Evolutionary conservation across 2,888 invertebrate species (phyloP).

Genomic region (Apotomis turbidana): DNA sequence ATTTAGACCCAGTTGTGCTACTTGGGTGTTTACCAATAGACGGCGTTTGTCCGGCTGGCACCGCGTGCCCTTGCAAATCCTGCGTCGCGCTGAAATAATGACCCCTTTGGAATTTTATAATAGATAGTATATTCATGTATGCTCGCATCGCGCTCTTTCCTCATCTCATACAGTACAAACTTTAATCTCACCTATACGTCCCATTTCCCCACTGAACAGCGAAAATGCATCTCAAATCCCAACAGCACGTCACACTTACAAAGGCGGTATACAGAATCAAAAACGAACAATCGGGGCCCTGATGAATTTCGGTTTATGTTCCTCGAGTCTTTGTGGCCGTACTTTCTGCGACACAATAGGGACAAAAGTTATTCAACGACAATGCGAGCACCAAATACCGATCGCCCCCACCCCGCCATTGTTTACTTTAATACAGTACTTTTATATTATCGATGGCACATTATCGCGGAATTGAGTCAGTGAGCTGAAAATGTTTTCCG

Average conservation of each 20-base stretch:
- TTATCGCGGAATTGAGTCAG: slow-evolving; percentile 67
- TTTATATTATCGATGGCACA: slow-evolving; percentile 75
- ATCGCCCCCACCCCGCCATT: slow-evolving; percentile 77
- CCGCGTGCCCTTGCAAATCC: too few species aligned
- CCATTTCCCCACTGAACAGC: slow-evolving; percentile 23
- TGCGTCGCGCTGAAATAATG: too few species aligned
- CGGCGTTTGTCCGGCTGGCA: too few species aligned
- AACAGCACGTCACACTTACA: slow-evolving; percentile 28
- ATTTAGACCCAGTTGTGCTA: too few species aligned
- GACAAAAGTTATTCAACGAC: slow-evolving; percentile 85
- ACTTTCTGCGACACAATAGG: slow-evolving; percentile 83
- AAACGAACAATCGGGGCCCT: slow-evolving; percentile 78
- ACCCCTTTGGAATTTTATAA: too few species aligned
- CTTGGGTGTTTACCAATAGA: too few species aligned
- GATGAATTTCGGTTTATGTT: slow-evolving; percentile 83
- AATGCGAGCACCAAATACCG: slow-evolving; percentile 84
- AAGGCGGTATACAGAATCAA: slow-evolving; percentile 39
- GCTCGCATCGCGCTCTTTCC: background rate
- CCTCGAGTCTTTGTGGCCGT: slow-evolving; percentile 82
- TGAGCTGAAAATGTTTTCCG: slow-evolving; percentile 47
- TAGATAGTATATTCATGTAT: too few species aligned
- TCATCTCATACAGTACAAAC: background rate
- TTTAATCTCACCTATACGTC: slow-evolving; percentile 18
- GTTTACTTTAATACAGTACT: slow-evolving; percentile 82
- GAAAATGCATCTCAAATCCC: slow-evolving; percentile 34